Conservation (phyloP, 2,888 invertebrate genomes). For the Sipha maydis region DNA sequence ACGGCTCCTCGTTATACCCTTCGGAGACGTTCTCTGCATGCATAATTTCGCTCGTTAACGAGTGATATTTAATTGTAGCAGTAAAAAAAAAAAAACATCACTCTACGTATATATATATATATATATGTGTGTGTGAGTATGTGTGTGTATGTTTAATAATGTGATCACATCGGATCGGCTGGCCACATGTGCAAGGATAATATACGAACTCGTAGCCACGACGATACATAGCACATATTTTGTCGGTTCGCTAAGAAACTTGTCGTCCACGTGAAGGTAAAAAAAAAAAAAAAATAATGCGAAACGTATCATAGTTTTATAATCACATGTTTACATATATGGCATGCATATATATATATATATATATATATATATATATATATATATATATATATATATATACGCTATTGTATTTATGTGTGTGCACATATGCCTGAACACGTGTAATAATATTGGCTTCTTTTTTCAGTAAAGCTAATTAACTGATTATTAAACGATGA, state of each 20-base stretch:
- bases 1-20: background rate
- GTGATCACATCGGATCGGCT: background rate
- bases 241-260: background rate
- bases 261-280: background rate
- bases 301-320: background rate
- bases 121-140: too few relatives aligned
- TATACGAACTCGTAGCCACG: background rate
- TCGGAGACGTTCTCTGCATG: background rate
- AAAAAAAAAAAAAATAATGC: background rate
- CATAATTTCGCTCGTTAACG: constrained; percentile 18
- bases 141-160: background rate
- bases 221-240: background rate
- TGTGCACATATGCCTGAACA: background rate
- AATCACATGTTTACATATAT: background rate
- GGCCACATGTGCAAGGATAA: background rate
- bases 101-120: background rate
- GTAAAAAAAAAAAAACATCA: background rate
- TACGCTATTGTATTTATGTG: background rate
- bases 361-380: background rate
- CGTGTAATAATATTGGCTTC: background rate
- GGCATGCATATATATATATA: background rate
- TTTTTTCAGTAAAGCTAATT: background rate
- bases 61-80: constrained; percentile 2
- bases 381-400: background rate
- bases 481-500: constrained; percentile 6